phyloP scores from a whole-genome alignment of 2,113 vertebrate genomes.

The Etia nguti region DNA sequence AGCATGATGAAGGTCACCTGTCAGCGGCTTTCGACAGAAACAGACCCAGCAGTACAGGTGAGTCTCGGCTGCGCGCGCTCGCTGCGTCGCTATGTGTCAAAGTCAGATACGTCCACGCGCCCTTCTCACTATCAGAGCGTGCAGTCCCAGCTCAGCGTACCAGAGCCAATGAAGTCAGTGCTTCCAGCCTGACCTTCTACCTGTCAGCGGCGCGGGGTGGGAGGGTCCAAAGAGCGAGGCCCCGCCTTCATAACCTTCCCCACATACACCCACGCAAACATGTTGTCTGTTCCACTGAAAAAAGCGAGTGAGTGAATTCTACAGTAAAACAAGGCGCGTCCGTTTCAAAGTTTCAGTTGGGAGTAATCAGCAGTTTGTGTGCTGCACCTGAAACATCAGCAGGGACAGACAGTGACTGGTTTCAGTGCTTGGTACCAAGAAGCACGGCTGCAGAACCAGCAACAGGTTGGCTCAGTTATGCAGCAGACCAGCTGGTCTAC shows the following conservation, averaged over 20 bases:
- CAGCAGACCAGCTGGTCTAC: not conserved
- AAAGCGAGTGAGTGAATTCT: not conserved
- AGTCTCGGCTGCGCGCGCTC: not conserved
- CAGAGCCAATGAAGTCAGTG: not conserved
- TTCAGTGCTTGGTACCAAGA: no score
- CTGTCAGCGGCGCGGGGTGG: not conserved
- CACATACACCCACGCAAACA: not conserved
- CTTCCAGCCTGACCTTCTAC: not conserved
- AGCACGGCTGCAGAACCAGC: not conserved
- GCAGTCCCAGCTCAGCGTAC: not conserved
- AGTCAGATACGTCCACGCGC: not conserved
- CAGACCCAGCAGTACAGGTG: slow-evolving; percentile 2
- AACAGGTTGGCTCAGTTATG: not conserved
- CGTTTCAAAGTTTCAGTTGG: not conserved
- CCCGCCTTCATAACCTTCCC: not conserved
- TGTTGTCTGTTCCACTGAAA: rapidly evolving
- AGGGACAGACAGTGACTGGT: no score
- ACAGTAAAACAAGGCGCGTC: not conserved
- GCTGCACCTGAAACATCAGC: not conserved
- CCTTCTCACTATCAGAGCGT: not conserved
- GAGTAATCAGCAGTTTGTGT: not conserved
- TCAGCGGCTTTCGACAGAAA: not conserved
- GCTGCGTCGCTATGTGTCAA: not conserved
- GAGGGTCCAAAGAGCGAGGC: not conserved
- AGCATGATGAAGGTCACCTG: slow-evolving; percentile 62